Conservation (phyloP, 2,113 vertebrate genomes). For the Aepyceros melampus region DNA sequence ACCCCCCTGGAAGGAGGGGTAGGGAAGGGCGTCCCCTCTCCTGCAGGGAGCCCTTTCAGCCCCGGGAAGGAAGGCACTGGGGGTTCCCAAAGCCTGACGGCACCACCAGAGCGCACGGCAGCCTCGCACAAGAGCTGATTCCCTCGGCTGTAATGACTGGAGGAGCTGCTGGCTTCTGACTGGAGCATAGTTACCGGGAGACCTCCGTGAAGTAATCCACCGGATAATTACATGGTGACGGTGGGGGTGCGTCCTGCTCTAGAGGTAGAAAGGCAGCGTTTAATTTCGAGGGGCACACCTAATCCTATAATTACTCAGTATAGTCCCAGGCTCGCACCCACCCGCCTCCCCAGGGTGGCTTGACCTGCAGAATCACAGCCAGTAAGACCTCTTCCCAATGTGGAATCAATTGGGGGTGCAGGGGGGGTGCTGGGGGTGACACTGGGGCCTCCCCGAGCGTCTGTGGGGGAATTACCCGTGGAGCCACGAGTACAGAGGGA, state of each 20-base stretch:
- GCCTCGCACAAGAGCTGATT: slow-evolving; percentile 78
- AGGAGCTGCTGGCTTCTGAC: slow-evolving; percentile 80
- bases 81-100: background rate
- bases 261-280: slow-evolving; percentile 83
- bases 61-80: background rate
- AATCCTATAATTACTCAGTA: slow-evolving; percentile 82
- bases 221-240: slow-evolving; percentile 81
- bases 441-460: background rate
- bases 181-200: slow-evolving; percentile 78
- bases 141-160: slow-evolving; percentile 77
- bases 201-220: slow-evolving; percentile 81
- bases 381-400: background rate
- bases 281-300: slow-evolving; percentile 81
- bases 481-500: background rate
- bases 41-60: background rate
- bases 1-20: background rate
- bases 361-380: slow-evolving; percentile 16
- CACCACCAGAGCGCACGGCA: background rate
- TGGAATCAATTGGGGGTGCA: background rate
- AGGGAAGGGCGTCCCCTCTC: background rate
- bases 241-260: slow-evolving; percentile 76
- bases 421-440: background rate
- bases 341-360: background rate
- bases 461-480: background rate
- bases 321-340: slow-evolving; percentile 72